These are phyloP conservation scores for Meliscaeva auricollis DNA, from an alignment of 2,888 invertebrate species.

Conservation along the genomic window DNA sequence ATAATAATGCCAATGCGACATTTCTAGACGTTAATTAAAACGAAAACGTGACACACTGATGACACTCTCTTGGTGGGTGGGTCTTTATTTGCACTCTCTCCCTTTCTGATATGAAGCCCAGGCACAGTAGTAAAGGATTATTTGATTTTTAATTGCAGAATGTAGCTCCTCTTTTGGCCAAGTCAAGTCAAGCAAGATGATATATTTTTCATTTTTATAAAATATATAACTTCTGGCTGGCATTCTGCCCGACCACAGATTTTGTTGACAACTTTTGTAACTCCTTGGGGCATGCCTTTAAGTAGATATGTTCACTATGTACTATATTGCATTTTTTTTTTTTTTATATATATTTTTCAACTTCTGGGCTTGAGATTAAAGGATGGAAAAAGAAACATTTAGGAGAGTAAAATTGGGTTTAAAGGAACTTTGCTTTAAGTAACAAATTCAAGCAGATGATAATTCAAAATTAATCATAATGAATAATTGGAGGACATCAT, in stretches of 20 bases:
- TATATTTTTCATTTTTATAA: slow-evolving; percentile 17
- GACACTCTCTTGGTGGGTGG: background rate
- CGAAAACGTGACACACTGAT: slow-evolving; percentile 48
- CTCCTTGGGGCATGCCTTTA: background rate
- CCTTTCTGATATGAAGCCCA: background rate
- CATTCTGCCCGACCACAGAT: slow-evolving; percentile 8
- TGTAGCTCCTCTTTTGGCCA: slow-evolving; percentile 9
- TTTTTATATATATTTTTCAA: too few relatives aligned
- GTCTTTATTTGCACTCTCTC: background rate
- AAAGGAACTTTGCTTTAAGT: too few relatives aligned
- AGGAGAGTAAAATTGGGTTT: too few relatives aligned
- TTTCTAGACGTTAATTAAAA: slow-evolving; percentile 61
- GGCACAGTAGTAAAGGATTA: background rate
- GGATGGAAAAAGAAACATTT: too few relatives aligned
- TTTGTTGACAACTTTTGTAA: slow-evolving; percentile 5
- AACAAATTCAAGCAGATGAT: too few relatives aligned
- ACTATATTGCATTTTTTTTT: too few relatives aligned
- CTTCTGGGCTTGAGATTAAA: too few relatives aligned
- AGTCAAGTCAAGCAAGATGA: background rate
- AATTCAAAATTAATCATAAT: too few relatives aligned
- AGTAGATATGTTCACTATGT: too few relatives aligned
- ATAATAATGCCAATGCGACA: slow-evolving; percentile 41
- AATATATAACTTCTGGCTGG: background rate
- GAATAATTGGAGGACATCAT: too few relatives aligned
- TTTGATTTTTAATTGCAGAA: slow-evolving; percentile 21